Evolutionary conservation across 2,113 vertebrate species (phyloP).

Genomic region (mouse (Mus musculus)): GRCm39 chr10:91672001-91672500

Average conservation of each 20-base stretch:
- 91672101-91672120: background rate
- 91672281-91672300: background rate
- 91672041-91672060: background rate
- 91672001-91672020: background rate
- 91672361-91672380: background rate
- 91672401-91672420: background rate
- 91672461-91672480: background rate
- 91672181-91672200: background rate
- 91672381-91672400: background rate
- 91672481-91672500: background rate
- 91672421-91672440: too few species aligned
- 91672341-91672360: background rate
- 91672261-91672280: background rate
- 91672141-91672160: background rate
- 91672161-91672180: conserved; percentile 38
- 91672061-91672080: conserved; percentile 45
- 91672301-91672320: background rate
- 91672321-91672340: background rate
- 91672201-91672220: background rate
- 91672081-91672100: background rate
- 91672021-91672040: background rate
- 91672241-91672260: background rate
- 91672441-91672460: background rate
- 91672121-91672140: background rate
- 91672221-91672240: background rate